phyloP scores from a whole-genome alignment of 30 jellyfish, hydroid and myxozoan species.

The Turritopsis dohrnii region DNA sequence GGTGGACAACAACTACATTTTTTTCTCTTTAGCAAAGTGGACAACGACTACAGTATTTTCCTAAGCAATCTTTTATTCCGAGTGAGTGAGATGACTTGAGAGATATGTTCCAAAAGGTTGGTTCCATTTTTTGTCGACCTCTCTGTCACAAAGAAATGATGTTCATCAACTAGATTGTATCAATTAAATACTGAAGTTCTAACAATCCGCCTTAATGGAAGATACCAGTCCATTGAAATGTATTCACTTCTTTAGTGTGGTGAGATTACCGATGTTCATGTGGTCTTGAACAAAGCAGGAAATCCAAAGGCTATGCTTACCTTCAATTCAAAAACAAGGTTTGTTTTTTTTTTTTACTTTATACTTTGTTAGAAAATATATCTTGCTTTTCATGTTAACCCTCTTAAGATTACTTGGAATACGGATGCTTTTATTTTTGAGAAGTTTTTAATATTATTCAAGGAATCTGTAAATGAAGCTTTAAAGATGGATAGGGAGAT shows the following conservation, averaged over 20 bases:
- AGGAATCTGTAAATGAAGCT: conserved; percentile 64
- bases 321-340: conserved; percentile 58
- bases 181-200: neutral
- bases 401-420: no score
- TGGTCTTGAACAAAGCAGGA: conserved; percentile 46
- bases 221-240: neutral
- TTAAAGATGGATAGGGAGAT: conserved; percentile 67
- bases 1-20: no score
- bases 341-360: neutral
- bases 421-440: no score
- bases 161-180: neutral
- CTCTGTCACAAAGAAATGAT: neutral
- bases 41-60: conserved; percentile 60
- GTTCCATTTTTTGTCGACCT: neutral
- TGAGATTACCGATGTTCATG: conserved; percentile 50
- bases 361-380: neutral
- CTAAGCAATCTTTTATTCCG: conserved; percentile 73
- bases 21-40: conserved; percentile 47
- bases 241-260: conserved; percentile 75
- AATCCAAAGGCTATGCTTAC: conserved; percentile 88
- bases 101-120: conserved; percentile 38
- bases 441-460: no score
- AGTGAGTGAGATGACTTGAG: conserved; percentile 39
- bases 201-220: neutral
- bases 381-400: no score